These are phyloP conservation scores for Drosophila koepferae DNA, from an alignment of 2,888 invertebrate species.

Conservation along the genomic window DNA sequence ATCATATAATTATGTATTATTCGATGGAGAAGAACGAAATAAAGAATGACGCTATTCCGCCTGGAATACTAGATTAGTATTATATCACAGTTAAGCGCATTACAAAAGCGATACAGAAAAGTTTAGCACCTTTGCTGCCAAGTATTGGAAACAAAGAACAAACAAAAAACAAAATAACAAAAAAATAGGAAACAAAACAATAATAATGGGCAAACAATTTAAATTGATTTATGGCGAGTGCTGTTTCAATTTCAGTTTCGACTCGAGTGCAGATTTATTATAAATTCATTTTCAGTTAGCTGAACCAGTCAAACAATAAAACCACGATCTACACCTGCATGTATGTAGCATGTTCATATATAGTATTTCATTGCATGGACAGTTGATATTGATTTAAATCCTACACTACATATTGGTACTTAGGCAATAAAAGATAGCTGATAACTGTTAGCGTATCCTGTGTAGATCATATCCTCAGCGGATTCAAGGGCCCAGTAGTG, in stretches of 20 bases:
- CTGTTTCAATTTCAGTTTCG: constrained; percentile 6
- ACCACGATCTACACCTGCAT: background rate
- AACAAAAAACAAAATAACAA: background rate
- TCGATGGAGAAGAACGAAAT: background rate
- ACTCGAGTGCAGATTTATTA: constrained; percentile 13
- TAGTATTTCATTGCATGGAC: constrained; percentile 13
- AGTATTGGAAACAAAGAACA: background rate
- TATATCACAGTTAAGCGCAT: constrained; percentile 53
- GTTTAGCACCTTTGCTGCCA: constrained; percentile 9
- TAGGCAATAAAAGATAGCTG: constrained; percentile 19
- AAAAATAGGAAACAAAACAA: too few species aligned
- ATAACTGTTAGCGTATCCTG: constrained; percentile 19
- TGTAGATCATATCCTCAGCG: constrained; percentile 2
- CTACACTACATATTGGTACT: constrained; percentile 30
- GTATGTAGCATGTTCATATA: background rate
- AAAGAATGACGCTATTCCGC: background rate
- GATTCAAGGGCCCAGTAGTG: background rate
- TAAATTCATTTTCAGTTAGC: background rate
- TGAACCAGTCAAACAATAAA: background rate
- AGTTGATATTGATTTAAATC: constrained; percentile 20
- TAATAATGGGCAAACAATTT: background rate
- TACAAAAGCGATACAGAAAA: background rate
- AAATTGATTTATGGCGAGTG: background rate
- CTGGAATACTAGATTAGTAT: constrained; percentile 3
- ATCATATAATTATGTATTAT: background rate